Evolutionary conservation across 2,113 vertebrate species (phyloP).

Genomic region (Aspidoscelis tigris): DNA sequence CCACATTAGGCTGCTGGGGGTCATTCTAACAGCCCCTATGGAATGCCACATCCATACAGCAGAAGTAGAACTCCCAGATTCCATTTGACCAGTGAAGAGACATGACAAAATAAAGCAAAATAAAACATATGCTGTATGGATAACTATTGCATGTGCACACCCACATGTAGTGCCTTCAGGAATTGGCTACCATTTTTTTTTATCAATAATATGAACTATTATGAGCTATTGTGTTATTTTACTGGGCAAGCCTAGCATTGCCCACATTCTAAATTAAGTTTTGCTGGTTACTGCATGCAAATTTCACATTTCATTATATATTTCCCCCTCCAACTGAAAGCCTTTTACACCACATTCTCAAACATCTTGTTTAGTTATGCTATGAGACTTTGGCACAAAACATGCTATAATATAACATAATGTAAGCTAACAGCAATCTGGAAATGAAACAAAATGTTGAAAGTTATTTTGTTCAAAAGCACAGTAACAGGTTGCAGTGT

Average conservation of each 20-base stretch:
- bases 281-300: constrained; percentile 17
- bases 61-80: no score
- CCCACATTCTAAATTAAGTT: neutral
- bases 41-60: no score
- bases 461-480: constrained; percentile 21
- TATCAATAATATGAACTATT: neutral
- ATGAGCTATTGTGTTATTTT: neutral
- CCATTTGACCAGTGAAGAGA: no score
- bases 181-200: neutral
- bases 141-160: no score
- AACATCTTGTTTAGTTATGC: constrained; percentile 9
- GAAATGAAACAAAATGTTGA: constrained; percentile 41
- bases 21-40: no score
- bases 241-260: neutral
- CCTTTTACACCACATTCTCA: constrained; percentile 27
- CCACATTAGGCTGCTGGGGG: no score
- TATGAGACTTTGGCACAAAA: constrained; percentile 9
- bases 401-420: neutral
- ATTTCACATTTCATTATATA: neutral
- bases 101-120: no score
- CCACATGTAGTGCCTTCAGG: no score
- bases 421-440: constrained; percentile 34
- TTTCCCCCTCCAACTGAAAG: constrained; percentile 29
- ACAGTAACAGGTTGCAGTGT: neutral
- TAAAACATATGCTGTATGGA: no score